Evolutionary conservation across 2,113 vertebrate genomes (phyloP).

Genomic region (Halichoerus grypus): DNA sequence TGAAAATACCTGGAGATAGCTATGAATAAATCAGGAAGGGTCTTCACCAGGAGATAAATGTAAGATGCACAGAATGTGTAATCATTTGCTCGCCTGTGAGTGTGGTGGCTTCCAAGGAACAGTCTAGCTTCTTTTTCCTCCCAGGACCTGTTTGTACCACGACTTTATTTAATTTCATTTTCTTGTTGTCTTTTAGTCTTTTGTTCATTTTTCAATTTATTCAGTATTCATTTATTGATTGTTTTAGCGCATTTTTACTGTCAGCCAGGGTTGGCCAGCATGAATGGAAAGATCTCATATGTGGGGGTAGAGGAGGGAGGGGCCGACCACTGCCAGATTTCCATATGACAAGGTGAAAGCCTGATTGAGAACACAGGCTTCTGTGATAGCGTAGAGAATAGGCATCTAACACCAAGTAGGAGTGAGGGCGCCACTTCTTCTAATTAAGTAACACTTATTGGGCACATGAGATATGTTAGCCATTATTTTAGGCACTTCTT

Average conservation of each 20-base stretch:
- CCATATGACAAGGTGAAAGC: rapidly evolving
- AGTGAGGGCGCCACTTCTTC: not conserved
- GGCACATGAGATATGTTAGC: not conserved
- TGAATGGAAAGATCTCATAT: not conserved
- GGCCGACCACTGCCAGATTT: not conserved
- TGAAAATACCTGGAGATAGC: not conserved
- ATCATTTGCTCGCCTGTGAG: not conserved
- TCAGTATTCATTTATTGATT: not conserved
- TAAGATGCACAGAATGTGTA: not conserved
- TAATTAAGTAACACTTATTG: not conserved
- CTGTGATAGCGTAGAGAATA: not conserved
- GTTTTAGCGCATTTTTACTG: not conserved
- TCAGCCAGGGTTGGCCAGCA: not conserved
- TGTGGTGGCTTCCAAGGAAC: not conserved
- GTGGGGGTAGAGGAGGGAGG: rapidly evolving
- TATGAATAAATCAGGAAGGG: not conserved
- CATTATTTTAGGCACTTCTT: not conserved
- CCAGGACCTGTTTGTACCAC: too few species aligned
- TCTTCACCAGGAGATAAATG: not conserved
- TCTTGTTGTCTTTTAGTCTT: not conserved
- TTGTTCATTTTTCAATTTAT: not conserved
- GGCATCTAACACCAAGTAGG: not conserved
- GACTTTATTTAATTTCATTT: not conserved
- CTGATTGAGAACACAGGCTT: rapidly evolving
- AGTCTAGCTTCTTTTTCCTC: rapidly evolving